phyloP scores from a whole-genome alignment of 2,888 invertebrate genomes.

The Cremastobaeus sp. region DNA sequence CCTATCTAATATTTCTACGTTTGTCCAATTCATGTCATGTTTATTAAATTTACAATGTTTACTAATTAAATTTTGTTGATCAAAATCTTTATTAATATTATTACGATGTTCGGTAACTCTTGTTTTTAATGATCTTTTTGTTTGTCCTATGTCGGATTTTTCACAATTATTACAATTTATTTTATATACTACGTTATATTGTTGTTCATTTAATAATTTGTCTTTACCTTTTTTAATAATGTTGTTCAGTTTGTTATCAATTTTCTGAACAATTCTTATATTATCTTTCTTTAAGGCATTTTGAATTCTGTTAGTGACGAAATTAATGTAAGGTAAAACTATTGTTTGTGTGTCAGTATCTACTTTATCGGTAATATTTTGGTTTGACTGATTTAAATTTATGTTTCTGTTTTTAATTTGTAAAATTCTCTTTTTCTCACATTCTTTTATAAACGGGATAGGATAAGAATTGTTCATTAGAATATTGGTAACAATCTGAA shows the following conservation, averaged over 20 bases:
- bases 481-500: background rate
- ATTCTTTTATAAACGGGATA: background rate
- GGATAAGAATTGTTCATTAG: background rate
- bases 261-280: background rate
- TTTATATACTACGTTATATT: background rate
- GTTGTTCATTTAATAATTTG: background rate
- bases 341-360: too few relatives aligned
- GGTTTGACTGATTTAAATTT: background rate
- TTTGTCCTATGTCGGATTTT: background rate
- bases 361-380: background rate
- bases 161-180: background rate
- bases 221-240: background rate
- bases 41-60: background rate
- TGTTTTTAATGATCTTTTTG: background rate
- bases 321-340: too few relatives aligned
- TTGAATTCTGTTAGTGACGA: background rate
- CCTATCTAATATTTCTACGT: background rate
- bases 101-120: background rate
- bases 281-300: background rate
- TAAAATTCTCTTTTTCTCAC: background rate
- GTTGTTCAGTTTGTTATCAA: background rate
- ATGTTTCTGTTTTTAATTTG: background rate
- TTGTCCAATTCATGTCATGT: background rate
- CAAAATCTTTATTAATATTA: background rate
- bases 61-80: background rate